phyloP scores from a whole-genome alignment of 2,113 vertebrate genomes.

The Hylia prasina region DNA sequence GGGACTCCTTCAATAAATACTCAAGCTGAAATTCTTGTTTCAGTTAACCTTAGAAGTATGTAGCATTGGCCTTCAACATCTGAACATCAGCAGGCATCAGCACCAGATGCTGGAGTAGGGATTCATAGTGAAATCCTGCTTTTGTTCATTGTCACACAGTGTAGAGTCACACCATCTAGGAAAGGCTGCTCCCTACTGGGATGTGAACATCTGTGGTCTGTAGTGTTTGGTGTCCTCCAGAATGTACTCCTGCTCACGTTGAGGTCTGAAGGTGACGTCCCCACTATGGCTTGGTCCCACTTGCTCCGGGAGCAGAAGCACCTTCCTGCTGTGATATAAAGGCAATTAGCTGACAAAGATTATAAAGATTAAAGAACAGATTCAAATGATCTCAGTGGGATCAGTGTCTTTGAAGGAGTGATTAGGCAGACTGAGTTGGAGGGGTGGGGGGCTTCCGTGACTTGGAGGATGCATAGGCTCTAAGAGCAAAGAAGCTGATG shows the following conservation, averaged over 20 bases:
- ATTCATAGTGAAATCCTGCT: not conserved
- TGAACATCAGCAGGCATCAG: not conserved
- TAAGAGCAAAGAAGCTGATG: not conserved
- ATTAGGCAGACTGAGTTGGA: not conserved
- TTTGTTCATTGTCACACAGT: not conserved
- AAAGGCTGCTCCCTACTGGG: not conserved
- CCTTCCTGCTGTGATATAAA: not conserved
- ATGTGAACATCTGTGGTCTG: not conserved
- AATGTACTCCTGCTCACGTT: not conserved
- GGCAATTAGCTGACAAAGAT: not conserved
- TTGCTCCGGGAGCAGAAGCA: not conserved
- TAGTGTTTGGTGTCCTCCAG: not conserved
- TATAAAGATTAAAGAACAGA: conserved; percentile 4
- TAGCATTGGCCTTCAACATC: not conserved
- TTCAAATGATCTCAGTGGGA: not conserved
- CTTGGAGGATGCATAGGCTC: not conserved
- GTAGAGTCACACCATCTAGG: not conserved
- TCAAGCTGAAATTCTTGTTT: not conserved
- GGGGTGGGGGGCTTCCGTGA: not conserved
- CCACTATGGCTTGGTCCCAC: not conserved
- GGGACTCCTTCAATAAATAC: not conserved
- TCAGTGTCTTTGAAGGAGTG: not conserved
- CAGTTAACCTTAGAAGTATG: not conserved
- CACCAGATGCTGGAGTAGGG: not conserved
- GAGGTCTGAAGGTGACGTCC: not conserved